Conservation (phyloP, 2,888 invertebrate species). For the Papilio protenor region DNA sequence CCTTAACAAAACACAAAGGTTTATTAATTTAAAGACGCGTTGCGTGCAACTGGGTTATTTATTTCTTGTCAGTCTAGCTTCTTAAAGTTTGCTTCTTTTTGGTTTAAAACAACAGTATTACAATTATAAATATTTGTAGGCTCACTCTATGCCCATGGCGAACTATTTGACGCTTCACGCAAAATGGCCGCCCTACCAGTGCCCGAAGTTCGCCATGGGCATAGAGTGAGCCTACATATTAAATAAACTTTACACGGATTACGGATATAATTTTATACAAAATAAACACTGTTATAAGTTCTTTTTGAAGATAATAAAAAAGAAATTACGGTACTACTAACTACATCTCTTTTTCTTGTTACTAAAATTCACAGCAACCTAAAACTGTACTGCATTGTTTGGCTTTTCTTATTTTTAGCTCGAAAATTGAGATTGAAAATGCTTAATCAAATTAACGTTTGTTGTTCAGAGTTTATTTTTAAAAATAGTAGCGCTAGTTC, state of each 20-base stretch:
- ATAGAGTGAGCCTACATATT: no score
- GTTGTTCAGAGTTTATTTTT: background rate
- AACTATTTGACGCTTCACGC: no score
- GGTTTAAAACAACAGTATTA: background rate
- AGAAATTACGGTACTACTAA: no score
- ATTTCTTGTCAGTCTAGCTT: background rate
- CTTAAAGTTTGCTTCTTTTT: background rate
- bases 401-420: background rate
- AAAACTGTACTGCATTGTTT: background rate
- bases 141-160: no score
- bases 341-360: no score
- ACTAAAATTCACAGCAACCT: background rate
- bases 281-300: no score
- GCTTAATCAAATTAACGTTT: background rate
- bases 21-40: background rate
- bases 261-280: no score
- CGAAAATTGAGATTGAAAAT: background rate
- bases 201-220: no score
- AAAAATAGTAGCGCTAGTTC: background rate
- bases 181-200: no score
- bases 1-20: constrained; percentile 6
- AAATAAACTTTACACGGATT: background rate
- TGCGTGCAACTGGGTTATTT: constrained; percentile 4
- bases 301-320: no score
- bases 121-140: background rate